Base-by-base conservation (phyloP, 2,113 vertebrate genomes). In the Halichoerus grypus region DNA sequence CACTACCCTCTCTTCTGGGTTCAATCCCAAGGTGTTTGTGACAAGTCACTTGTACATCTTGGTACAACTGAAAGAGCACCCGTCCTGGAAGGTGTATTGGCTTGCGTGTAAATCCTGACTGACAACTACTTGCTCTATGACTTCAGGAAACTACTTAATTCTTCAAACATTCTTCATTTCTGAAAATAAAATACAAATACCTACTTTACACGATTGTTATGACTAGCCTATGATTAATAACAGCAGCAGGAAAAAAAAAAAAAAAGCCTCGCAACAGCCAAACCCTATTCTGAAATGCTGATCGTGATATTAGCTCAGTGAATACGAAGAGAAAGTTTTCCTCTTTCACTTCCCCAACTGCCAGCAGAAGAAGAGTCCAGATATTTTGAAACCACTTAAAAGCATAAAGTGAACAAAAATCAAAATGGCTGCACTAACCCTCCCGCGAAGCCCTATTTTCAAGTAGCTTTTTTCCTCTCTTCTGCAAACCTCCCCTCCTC, bases 171-270 rank as follows among this genome's bases (percentile, higher is more conserved):
- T 81, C 28, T 49, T 92, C 72, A 69, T 55, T 81, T 95, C n/a
- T 61, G 71, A 95, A 95, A 55, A 49, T 63, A 91, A 42, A 93
- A 87, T 53, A 81, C 51, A 90, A 63, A 77, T 53, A 33, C 51
- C 18, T 28, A 31, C 28, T 65, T 92, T 55, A 55, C 46, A 74
- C 55, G 42, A 36, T 71, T 84, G 19, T 90, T 79, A 51, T 26
- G 72, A 80, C n/a, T 42, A 77, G 46, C 77, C 59, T 83, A 21
- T 77, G 46, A 65, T 91, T 72, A 88, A 82, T 81, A 63, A 46
- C 5, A 83, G 4, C 9, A 8, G 33, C 61, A 81, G 53, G 65
- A 76, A 24, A 18, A 74, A 33, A 16, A 81, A 13, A 63, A 63
- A 13, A 28, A 13, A 61, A 96, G 3, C 36, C 14, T 11, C 9